Percentiles rank a stretch among this genome's conserved stretches.
Evolutionary conservation across 1,140 invertebrate species (phyloP).

Genomic region (Eueides isabella): DNA sequence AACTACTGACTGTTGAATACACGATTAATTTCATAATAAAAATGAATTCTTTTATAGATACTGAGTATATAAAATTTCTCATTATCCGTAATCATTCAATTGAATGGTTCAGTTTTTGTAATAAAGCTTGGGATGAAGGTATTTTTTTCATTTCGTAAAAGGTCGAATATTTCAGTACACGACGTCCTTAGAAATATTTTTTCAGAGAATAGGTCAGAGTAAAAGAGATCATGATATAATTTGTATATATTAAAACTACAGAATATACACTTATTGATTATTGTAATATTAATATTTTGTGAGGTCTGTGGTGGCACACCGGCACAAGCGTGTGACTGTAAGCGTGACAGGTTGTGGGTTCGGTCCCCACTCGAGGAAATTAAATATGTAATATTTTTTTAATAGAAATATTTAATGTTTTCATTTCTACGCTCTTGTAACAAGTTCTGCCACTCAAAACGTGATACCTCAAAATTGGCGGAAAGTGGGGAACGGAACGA

Average conservation of each 20-base stretch:
- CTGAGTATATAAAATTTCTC: slow-evolving; percentile 18
- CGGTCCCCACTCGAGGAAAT: too few relatives aligned
- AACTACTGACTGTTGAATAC: neutral
- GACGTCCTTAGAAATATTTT: slow-evolving; percentile 18
- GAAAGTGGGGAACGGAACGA: too few relatives aligned
- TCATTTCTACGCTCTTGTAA: too few relatives aligned
- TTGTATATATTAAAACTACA: neutral
- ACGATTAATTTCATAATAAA: slow-evolving; percentile 17
- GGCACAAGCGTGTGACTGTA: too few relatives aligned
- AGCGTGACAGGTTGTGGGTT: too few relatives aligned
- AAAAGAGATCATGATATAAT: neutral
- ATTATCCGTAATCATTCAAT: slow-evolving; percentile 20
- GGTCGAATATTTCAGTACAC: slow-evolving; percentile 16
- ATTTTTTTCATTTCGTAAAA: slow-evolving; percentile 23
- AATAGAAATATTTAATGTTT: too few relatives aligned
- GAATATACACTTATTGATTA: too few relatives aligned
- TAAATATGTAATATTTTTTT: too few relatives aligned
- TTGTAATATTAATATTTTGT: too few relatives aligned
- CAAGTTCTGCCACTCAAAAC: too few relatives aligned
- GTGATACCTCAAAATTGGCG: too few relatives aligned
- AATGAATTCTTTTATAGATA: slow-evolving; percentile 16
- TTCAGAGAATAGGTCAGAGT: slow-evolving; percentile 5
- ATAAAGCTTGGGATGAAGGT: slow-evolving; percentile 22
- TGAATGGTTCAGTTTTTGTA: slow-evolving; percentile 29
- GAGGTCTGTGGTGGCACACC: too few relatives aligned